Evolutionary conservation across 2,888 invertebrate species (phyloP).

Genomic region (Yponomeuta sedellus): DNA sequence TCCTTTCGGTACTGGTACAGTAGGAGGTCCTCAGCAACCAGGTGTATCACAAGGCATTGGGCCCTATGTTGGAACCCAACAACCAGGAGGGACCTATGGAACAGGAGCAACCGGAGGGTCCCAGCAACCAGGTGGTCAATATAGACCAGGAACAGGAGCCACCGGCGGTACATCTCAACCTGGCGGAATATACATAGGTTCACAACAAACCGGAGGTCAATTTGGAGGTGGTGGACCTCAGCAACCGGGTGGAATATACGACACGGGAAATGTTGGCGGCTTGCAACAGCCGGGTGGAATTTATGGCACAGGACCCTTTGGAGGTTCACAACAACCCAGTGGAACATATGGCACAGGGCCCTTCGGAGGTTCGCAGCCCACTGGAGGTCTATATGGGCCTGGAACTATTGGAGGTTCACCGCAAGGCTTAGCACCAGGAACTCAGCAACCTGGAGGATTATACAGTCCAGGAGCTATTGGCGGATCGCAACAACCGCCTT

Average conservation of each 20-base stretch:
- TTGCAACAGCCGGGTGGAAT: constrained; percentile 4
- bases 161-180: background rate
- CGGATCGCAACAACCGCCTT: background rate
- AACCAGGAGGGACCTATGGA: constrained; percentile 12
- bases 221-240: no score
- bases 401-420: background rate
- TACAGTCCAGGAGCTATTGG: background rate
- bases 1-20: background rate
- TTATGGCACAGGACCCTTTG: constrained; percentile 14
- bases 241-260: background rate
- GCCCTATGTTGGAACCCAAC: background rate
- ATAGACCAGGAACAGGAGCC: constrained; percentile 8
- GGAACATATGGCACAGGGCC: background rate
- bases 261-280: no score
- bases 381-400: background rate
- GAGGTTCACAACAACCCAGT: background rate
- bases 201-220: constrained; percentile 12
- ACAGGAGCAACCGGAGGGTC: constrained; percentile 7
- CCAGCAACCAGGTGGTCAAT: constrained; percentile 8
- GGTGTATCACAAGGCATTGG: background rate
- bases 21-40: background rate
- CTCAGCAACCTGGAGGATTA: background rate
- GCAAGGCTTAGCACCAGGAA: background rate
- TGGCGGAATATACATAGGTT: background rate
- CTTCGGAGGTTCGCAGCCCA: background rate